phyloP scores from a whole-genome alignment of 2,113 vertebrate genomes.

The Periophthalmodon schlosseri region DNA sequence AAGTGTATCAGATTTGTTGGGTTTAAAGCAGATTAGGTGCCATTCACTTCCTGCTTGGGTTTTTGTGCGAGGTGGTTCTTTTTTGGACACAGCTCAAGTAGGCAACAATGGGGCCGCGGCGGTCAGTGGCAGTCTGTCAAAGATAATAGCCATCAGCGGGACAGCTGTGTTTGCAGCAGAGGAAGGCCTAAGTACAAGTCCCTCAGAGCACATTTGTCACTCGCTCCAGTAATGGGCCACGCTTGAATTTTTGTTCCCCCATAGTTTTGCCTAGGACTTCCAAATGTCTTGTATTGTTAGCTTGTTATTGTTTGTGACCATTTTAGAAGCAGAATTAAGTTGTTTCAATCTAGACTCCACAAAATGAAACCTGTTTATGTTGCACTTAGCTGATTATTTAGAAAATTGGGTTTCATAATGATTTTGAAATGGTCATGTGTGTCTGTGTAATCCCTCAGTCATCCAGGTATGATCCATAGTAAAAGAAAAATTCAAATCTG shows the following conservation, averaged over 20 bases:
- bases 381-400: no score
- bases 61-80: conserved; percentile 24
- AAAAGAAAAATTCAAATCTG: no score
- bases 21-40: conserved; percentile 17
- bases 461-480: no score
- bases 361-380: no score
- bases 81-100: conserved; percentile 31
- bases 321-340: no score
- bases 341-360: no score
- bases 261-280: not conserved
- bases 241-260: not conserved
- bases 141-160: conserved; percentile 43
- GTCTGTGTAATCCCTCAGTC: no score
- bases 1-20: conserved; percentile 9
- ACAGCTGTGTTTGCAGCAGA: conserved; percentile 22
- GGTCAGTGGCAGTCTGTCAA: conserved; percentile 52
- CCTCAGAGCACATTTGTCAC: conserved; percentile 15
- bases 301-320: not conserved
- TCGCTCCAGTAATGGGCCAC: not conserved
- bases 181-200: conserved; percentile 21
- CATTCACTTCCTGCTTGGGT: conserved; percentile 2
- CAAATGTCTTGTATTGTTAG: not conserved
- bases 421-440: no score
- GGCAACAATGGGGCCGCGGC: conserved; percentile 22
- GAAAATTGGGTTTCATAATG: no score